phyloP scores from a whole-genome alignment of 2,888 invertebrate species.

The Microplitis manilae region DNA sequence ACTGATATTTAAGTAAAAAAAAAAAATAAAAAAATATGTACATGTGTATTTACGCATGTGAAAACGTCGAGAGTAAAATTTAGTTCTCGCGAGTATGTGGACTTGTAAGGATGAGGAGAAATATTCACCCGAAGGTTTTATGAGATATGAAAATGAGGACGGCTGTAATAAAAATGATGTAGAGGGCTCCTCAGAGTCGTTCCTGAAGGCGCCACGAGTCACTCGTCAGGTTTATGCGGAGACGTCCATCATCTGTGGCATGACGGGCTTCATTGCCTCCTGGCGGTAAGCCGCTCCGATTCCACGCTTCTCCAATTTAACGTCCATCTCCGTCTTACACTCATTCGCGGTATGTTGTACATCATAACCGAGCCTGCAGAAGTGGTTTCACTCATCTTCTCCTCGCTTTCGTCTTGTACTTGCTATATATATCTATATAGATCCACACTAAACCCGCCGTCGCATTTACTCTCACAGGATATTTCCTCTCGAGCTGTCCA shows the following conservation, averaged over 20 bases:
- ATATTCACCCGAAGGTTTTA: constrained; percentile 64
- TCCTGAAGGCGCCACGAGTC: constrained; percentile 71
- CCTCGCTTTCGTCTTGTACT: constrained; percentile 34
- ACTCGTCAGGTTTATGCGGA: constrained; percentile 71
- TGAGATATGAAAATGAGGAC: constrained; percentile 72
- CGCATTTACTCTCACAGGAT: constrained; percentile 13
- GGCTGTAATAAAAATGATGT: constrained; percentile 71
- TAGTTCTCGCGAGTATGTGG: constrained; percentile 10
- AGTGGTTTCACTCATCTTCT: constrained; percentile 32
- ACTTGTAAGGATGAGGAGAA: constrained; percentile 31
- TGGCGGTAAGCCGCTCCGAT: constrained; percentile 61
- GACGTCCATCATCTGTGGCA: constrained; percentile 71
- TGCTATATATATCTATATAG: constrained; percentile 21
- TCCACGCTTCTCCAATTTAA: constrained; percentile 59
- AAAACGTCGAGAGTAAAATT: constrained; percentile 30
- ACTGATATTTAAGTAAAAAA: too few species aligned
- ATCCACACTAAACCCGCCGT: constrained; percentile 32
- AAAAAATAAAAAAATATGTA: too few species aligned
- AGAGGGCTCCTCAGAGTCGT: constrained; percentile 70
- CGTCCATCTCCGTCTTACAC: constrained; percentile 38
- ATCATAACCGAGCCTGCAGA: neutral
- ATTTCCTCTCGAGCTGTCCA: constrained; percentile 43
- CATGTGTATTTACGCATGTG: constrained; percentile 1
- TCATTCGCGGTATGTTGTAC: constrained; percentile 32
- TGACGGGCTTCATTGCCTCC: constrained; percentile 72